Conservation (phyloP, 2,797 vertebrate species). For the Capromys pilorides region DNA sequence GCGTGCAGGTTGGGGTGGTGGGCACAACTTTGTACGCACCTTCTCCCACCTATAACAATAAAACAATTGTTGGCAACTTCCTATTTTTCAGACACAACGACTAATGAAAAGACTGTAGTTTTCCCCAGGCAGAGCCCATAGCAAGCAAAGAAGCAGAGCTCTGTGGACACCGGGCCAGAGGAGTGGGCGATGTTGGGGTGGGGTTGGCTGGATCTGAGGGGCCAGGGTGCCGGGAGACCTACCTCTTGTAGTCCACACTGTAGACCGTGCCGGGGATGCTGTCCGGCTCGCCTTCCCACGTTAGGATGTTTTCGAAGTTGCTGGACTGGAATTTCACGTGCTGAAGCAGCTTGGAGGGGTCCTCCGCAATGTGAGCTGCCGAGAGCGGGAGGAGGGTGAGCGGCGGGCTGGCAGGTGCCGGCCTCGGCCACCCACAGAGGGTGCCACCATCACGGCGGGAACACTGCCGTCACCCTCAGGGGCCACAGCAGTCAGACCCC, state of each 20-base stretch:
- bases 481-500: neutral
- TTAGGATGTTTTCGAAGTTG: slow-evolving; percentile 87
- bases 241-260: slow-evolving; percentile 85
- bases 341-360: slow-evolving; percentile 70
- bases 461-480: neutral
- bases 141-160: neutral
- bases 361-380: slow-evolving; percentile 41
- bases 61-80: neutral
- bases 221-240: neutral
- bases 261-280: slow-evolving; percentile 75
- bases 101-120: neutral
- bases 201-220: neutral
- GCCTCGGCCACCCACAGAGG: fast-evolving
- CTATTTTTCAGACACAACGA: neutral
- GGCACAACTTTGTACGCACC: neutral
- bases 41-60: neutral
- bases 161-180: fast-evolving
- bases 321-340: slow-evolving; percentile 81
- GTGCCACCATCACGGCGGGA: neutral
- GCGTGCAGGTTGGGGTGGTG: neutral
- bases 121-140: neutral
- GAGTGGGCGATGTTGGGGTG: neutral
- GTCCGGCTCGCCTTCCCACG: slow-evolving; percentile 74
- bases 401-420: fast-evolving
- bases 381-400: neutral